phyloP scores from a whole-genome alignment of 2,797 vertebrate genomes.

The Sphenopsis melanotis region DNA sequence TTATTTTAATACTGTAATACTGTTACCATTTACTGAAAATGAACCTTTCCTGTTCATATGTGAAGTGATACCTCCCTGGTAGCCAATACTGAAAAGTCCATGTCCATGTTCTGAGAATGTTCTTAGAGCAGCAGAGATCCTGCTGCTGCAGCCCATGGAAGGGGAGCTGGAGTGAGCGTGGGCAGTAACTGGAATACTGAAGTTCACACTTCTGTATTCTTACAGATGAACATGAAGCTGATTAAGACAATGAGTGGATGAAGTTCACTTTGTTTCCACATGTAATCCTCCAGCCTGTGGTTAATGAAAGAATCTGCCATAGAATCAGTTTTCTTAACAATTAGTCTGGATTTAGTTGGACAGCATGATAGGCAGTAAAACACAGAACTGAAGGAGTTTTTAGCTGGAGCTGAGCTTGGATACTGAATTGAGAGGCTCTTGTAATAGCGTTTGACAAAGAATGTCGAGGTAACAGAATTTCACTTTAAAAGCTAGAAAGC shows the following conservation, averaged over 20 bases:
- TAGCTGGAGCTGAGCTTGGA: neutral
- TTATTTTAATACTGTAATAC: neutral
- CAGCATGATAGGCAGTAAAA: neutral
- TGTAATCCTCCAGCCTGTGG: neutral
- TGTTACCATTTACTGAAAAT: neutral
- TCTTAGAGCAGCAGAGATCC: neutral
- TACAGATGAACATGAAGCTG: neutral
- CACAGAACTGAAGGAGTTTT: neutral
- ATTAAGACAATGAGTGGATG: neutral
- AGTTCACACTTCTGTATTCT: neutral
- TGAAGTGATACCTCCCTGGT: neutral
- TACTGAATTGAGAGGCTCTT: neutral
- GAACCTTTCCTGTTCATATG: neutral
- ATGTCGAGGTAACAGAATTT: neutral
- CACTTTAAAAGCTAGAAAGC: neutral
- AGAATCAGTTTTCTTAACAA: neutral
- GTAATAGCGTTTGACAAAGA: neutral
- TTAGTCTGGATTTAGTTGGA: neutral
- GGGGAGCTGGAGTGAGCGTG: neutral
- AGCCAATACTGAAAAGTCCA: fast-evolving
- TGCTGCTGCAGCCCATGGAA: neutral
- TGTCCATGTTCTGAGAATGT: neutral
- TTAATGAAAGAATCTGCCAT: neutral
- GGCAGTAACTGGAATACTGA: neutral
- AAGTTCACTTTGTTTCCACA: fast-evolving